Conservation (phyloP, 2,113 vertebrate species). For the Bos indicus region DNA sequence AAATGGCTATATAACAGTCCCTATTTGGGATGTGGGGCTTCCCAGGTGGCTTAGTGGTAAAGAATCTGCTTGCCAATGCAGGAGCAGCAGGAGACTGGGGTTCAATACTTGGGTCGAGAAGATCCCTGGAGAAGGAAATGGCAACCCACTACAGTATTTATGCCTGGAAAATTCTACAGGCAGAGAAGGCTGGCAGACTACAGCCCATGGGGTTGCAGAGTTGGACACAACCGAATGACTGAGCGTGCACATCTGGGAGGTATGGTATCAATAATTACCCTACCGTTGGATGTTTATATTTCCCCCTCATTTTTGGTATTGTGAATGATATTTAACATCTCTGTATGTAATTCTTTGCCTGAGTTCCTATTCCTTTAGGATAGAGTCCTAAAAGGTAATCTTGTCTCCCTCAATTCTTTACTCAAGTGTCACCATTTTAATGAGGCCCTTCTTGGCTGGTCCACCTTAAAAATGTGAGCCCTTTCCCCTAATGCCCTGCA, state of each 20-base stretch:
- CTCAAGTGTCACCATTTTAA: neutral
- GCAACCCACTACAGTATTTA: neutral
- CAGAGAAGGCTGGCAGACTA: neutral
- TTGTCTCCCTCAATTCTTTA: neutral
- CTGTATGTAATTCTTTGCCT: neutral
- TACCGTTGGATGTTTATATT: neutral
- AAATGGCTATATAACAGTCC: neutral
- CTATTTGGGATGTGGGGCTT: neutral
- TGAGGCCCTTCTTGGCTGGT: neutral
- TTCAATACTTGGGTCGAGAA: neutral
- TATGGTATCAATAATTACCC: neutral
- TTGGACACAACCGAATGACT: neutral
- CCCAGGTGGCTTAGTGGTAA: neutral
- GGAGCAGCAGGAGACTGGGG: neutral
- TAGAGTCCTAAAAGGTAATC: neutral
- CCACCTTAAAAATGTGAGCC: neutral
- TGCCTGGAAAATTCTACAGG: neutral
- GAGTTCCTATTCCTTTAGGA: neutral
- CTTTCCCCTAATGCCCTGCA: too few species aligned
- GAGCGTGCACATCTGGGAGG: neutral
- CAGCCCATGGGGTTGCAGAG: neutral
- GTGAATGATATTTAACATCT: neutral
- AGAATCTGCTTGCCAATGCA: neutral
- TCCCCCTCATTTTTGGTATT: neutral
- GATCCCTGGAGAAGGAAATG: neutral